These are phyloP conservation scores for Timandra comae DNA, from an alignment of 2,888 invertebrate species.

Conservation along the genomic window DNA sequence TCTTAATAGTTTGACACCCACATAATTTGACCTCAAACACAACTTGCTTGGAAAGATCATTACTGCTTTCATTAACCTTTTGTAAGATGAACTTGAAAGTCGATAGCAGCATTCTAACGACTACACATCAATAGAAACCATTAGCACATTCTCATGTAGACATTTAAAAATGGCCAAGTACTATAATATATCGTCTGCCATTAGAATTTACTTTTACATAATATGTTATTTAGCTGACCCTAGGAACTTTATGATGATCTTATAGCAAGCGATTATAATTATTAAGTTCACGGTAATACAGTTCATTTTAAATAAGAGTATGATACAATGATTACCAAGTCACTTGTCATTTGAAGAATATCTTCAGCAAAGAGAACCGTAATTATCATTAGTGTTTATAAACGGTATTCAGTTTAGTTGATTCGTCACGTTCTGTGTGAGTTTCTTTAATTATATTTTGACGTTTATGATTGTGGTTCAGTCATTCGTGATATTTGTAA, in stretches of 20 bases:
- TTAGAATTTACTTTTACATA: slow-evolving; percentile 34
- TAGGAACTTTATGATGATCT: slow-evolving; percentile 3
- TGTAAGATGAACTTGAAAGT: slow-evolving; percentile 7
- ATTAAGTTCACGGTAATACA: no score
- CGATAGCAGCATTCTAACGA: slow-evolving; percentile 20
- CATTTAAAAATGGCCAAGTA: slow-evolving; percentile 23
- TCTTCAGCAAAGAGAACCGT: slow-evolving; percentile 9
- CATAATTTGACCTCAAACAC: no score
- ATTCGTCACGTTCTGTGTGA: slow-evolving; percentile 11
- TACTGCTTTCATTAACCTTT: background rate
- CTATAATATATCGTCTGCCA: slow-evolving; percentile 32
- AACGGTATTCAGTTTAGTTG: slow-evolving; percentile 3
- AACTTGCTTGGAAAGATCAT: no score
- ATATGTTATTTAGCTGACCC: slow-evolving; percentile 28
- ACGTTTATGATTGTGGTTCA: slow-evolving; percentile 13
- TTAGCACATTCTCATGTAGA: slow-evolving; percentile 24
- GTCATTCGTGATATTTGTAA: slow-evolving; percentile 5
- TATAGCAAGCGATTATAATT: background rate
- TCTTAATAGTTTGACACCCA: no score
- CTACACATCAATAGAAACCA: slow-evolving; percentile 23
- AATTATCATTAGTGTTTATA: slow-evolving; percentile 10
- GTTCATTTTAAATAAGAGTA: no score
- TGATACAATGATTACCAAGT: slow-evolving; percentile 3
- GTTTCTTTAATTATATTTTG: slow-evolving; percentile 18
- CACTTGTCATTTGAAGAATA: slow-evolving; percentile 6